Base-by-base conservation (phyloP, 2,797 vertebrate species). In the Myotis pilosus region DNA sequence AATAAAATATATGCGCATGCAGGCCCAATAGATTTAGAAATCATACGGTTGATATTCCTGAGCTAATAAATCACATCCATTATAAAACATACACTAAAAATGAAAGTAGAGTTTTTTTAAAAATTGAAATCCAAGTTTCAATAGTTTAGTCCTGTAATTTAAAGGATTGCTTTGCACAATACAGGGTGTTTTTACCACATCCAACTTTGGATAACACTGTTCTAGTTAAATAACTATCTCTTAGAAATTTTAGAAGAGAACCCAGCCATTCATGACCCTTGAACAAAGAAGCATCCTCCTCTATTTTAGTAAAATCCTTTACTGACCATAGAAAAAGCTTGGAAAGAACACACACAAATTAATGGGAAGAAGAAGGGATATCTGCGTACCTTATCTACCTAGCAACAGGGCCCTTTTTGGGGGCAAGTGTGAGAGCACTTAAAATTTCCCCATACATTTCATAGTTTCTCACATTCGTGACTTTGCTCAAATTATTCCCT, bases 71-170 rank as follows among this genome's bases (percentile, higher is more conserved):
- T 71, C 41, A 66, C 62, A 30, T 22, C 93, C 7, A 84, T 78
- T 78, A 92, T 81, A 93, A 94, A 92, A 66, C 38, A 88, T 83
- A 85, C 3, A 86, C 57, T 81, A 89, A 78, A 79, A 94, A 82
- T 71, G 30, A 92, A 95, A 89, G 15, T 33, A 49, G 23, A 87
- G 41, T 84, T 94, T 84, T 94, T 84, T 94, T 57, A 94, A 93
- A 95, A 87, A n/a, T 28, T 89, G 28, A 91, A 95, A 75, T 79
- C 30, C 6, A 80, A 94, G n/a, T 87, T 93, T 23, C 44, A 87
- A 22, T 83, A 89, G 49, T 83, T 94, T 82, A 60, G 80, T 80
- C 30, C 66, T 72, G 1, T 83, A 88, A 30, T n/a, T 86, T 13
- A 89, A 94, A 90, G 19, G 8, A 86, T 0, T 93, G 25, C 88